Base-by-base conservation (phyloP, 2,113 vertebrate species). In the Sarotherodon lohbergeri region DNA sequence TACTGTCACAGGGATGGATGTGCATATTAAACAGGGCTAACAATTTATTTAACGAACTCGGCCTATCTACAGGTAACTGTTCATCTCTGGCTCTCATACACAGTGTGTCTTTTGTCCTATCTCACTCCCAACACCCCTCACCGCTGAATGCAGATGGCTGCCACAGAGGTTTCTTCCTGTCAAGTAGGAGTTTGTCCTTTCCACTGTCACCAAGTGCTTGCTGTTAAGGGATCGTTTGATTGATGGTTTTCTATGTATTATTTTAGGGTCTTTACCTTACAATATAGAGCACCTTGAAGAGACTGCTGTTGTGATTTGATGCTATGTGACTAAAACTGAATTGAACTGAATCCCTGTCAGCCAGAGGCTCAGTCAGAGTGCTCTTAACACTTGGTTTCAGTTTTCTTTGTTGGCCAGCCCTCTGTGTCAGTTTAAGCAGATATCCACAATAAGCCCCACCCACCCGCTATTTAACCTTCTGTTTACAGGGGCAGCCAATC, bases 1-100 rank as follows among this genome's bases (percentile, higher is more conserved):
- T 59, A 32, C 57, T 32, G 0, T 61, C 57, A 61, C 27, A 0
- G 8, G 57, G 57, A 61, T 61, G 1, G 57, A 32, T 61, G 57
- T 0, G 5, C 57, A 34, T 61, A 61, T 34, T 34, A 61, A 61
- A 61, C 16, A 61, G 8, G 29, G 0, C 0, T 61, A 61, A 61
- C 29, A 61, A 34, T 10, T 61, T 34, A 34, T 61, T 1, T 61
- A 34, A 34, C 0, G 59, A 61, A 34, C 59, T 61, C 29, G 2
- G 57, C 57, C 16, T 34, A 61, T 61, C 16, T 61, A 61, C 59
- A 61, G 9, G 10, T 34, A 61, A 0, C 34, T 61, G 16, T 34
- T 61, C 29, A 34, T 34, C 16, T 19, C 16, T 63, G 19, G 29
- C 59, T 3, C 29, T 63, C 9, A 9, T 19, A 11, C 14, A 61